Conservation (phyloP, 2,888 invertebrate genomes). For the Cactoblastis cactorum region DNA sequence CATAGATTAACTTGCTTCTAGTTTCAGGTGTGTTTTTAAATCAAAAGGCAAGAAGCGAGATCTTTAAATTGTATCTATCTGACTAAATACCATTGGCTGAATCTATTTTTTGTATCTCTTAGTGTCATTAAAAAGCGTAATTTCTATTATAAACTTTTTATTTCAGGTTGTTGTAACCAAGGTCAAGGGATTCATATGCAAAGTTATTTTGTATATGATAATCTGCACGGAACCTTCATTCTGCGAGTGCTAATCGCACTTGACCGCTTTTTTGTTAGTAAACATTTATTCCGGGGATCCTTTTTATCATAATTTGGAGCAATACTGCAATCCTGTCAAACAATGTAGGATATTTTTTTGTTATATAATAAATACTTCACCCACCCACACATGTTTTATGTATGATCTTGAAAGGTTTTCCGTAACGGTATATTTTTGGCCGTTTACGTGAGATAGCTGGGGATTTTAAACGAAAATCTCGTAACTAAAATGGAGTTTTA, state of each 20-base stretch:
- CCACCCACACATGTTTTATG: slow-evolving; percentile 57
- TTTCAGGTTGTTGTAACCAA: too few species aligned
- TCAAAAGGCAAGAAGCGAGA: not conserved
- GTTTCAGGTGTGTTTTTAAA: slow-evolving; percentile 5
- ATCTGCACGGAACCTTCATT: too few species aligned
- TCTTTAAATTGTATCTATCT: not conserved
- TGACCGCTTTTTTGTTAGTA: not conserved
- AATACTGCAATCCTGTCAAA: slow-evolving; percentile 56
- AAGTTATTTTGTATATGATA: too few species aligned
- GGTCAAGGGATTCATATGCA: too few species aligned
- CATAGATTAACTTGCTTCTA: slow-evolving; percentile 10
- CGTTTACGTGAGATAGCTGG: not conserved
- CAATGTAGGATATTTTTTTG: slow-evolving; percentile 63
- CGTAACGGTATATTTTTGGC: slow-evolving; percentile 15
- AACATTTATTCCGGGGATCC: slow-evolving; percentile 26
- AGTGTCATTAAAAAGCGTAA: too few species aligned
- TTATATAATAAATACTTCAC: too few species aligned
- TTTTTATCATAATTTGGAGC: slow-evolving; percentile 58
- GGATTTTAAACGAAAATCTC: too few species aligned
- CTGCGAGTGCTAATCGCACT: too few species aligned
- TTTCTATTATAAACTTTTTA: too few species aligned
- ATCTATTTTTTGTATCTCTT: too few species aligned
- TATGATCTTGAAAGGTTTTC: slow-evolving; percentile 46
- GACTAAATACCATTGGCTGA: too few species aligned
- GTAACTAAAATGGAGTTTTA: too few species aligned